phyloP scores from a whole-genome alignment of 2,888 invertebrate genomes.

The Rosalia funebris region DNA sequence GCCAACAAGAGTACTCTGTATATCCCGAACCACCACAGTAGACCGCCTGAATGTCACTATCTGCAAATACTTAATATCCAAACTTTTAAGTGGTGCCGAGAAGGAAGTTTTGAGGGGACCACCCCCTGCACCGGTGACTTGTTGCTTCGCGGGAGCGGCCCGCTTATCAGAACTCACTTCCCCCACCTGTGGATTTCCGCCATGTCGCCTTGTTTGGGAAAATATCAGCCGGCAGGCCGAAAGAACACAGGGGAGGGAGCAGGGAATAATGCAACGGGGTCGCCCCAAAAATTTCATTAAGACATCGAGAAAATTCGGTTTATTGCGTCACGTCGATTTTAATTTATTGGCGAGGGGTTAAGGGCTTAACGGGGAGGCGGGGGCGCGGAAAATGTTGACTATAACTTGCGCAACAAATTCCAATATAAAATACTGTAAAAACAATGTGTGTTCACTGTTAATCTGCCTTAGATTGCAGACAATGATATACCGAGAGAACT shows the following conservation, averaged over 20 bases:
- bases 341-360: too few relatives aligned
- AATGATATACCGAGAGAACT: too few relatives aligned
- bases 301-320: not conserved
- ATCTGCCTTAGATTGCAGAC: too few relatives aligned
- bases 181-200: slow-evolving; percentile 38
- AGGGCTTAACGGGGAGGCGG: too few relatives aligned
- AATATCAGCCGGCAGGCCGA: slow-evolving; percentile 9
- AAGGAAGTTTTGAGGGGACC: slow-evolving; percentile 31
- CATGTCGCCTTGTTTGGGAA: slow-evolving; percentile 18
- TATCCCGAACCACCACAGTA: slow-evolving; percentile 36
- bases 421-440: too few relatives aligned
- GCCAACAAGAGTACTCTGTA: slow-evolving; percentile 26
- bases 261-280: not conserved
- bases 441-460: too few relatives aligned
- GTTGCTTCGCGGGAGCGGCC: slow-evolving; percentile 30
- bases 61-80: slow-evolving; percentile 39
- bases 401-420: too few relatives aligned
- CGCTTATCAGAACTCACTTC: slow-evolving; percentile 29
- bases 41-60: slow-evolving; percentile 44
- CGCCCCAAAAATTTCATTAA: not conserved
- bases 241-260: too few relatives aligned
- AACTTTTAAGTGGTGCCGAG: slow-evolving; percentile 40
- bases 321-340: too few relatives aligned
- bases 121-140: slow-evolving; percentile 31
- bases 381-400: too few relatives aligned